Evolutionary conservation across 1,140 invertebrate species (phyloP), one percentile per base, ranked within the genome.

Genomic region (Asobara japonica): DNA sequence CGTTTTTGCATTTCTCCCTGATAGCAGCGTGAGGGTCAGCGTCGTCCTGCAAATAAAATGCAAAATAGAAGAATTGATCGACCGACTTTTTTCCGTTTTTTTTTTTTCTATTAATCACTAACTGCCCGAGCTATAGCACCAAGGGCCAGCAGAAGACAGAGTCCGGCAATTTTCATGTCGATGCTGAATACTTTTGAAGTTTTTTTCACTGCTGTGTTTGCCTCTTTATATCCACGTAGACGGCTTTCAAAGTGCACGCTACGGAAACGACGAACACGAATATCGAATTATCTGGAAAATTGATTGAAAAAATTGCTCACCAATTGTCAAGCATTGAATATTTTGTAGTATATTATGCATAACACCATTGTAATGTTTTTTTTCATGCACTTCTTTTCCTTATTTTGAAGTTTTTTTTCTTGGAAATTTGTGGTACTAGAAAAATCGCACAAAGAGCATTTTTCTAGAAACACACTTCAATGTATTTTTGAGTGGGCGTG

Each of bases 21-120:
- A 60, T 22, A 20, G 48, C 7, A 33, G 22, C 45, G 33, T 68
- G 66, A 7, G 66, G 66, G 36, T 68, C 66, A 7, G 51, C 27
- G 20, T 56, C 66, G 30, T 22, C 45, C 45, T 68, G 41, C 11
- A 51, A 27, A 31, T 18, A 51, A 41, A 18, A n/a, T n/a, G n/a
- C 3, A 36, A 45, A 22, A 65, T 41, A 20, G 31, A 38, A 66
- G 11, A 45, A 41, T 36, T 0, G 38, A 41, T n/a, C 8, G 7
- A 64, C 8, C 0, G 25, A 13, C 16, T 3, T 4, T 64, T 6
- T 13, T 8, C 8, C 3, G n/a, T 8, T 11, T 13, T 33, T 5
- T 22, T 65, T 36, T 36, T 13, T 48, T 66, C 10, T 60, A 60
- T 60, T 27, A 29, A 60, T 29, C 2, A 27, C 22, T 60, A n/a